These are phyloP conservation scores for Trididemnum clinides DNA, from an alignment of 23 tunicate genomes.

Conservation along the genomic window DNA sequence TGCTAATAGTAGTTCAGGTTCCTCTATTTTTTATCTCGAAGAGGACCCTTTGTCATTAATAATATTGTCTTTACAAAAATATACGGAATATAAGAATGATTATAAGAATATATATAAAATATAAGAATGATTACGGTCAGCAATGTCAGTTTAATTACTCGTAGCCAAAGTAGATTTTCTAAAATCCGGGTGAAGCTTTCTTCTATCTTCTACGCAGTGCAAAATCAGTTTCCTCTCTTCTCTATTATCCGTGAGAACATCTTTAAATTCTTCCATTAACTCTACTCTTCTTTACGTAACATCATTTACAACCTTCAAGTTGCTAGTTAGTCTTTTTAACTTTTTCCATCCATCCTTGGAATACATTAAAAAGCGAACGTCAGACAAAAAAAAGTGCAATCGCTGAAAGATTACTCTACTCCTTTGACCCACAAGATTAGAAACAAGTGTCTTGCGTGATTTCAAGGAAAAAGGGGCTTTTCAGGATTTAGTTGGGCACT, in stretches of 20 bases:
- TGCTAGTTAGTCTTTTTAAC: background rate
- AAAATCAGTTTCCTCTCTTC: background rate
- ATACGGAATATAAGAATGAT: no score
- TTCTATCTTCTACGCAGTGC: constrained; percentile 5
- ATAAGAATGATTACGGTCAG: background rate
- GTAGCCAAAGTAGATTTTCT: constrained; percentile 12
- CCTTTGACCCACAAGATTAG: background rate
- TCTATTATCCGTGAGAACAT: background rate
- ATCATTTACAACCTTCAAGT: no score
- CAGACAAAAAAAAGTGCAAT: no score
- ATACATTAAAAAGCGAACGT: no score
- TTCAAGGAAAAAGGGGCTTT: background rate
- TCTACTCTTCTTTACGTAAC: no score
- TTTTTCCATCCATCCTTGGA: no score
- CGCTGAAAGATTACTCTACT: background rate
- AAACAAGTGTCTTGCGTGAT: background rate
- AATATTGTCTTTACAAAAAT: no score
- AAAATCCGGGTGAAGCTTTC: constrained; percentile 12
- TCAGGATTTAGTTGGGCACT: background rate
- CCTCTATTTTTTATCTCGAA: no score
- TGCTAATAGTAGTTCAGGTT: no score
- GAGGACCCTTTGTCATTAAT: no score
- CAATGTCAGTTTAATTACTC: background rate
- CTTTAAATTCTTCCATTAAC: constrained; percentile 2
- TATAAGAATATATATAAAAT: no score